Evolutionary conservation across 2,113 vertebrate species (phyloP).

Genomic region (Neolamprologus variostigma): DNA sequence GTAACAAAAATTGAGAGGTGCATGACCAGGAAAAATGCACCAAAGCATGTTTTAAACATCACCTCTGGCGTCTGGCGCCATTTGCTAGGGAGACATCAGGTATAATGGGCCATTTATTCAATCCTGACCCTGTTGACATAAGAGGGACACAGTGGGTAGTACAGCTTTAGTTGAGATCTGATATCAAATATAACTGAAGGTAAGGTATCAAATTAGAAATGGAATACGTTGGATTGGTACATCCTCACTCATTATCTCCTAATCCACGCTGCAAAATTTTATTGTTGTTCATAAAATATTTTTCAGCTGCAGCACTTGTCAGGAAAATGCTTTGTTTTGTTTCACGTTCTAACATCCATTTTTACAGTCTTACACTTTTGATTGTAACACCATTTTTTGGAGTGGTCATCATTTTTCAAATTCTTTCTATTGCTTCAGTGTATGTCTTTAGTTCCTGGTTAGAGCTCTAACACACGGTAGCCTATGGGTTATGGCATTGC

Average conservation of each 20-base stretch:
- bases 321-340: not conserved
- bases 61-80: not conserved
- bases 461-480: not conserved
- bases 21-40: not conserved
- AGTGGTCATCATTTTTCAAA: not conserved
- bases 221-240: not conserved
- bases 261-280: not conserved
- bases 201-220: not conserved
- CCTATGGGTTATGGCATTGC: not conserved
- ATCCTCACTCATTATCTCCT: not conserved
- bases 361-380: not conserved
- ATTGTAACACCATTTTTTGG: not conserved
- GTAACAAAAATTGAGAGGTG: not conserved
- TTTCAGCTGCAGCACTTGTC: not conserved
- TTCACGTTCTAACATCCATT: not conserved
- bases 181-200: not conserved
- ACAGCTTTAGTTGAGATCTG: not conserved
- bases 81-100: not conserved
- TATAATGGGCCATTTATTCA: not conserved
- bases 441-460: not conserved
- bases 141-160: not conserved
- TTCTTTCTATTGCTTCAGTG: not conserved
- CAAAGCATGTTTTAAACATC: not conserved
- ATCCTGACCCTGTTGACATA: not conserved
- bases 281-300: not conserved